Conservation (phyloP, 2,113 vertebrate genomes). For the Mandrillus leucophaeus region DNA sequence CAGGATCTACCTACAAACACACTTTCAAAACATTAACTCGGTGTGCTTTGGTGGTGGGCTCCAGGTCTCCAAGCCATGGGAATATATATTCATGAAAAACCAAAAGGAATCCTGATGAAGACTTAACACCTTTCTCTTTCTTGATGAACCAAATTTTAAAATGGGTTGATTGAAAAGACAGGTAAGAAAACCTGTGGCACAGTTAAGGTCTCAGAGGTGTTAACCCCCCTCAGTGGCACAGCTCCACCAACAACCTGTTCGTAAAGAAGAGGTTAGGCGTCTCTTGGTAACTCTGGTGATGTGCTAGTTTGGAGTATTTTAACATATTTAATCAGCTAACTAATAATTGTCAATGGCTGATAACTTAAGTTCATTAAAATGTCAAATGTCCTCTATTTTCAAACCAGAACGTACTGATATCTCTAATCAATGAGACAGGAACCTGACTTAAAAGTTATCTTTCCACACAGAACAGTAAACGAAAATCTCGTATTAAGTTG, state of each 20-base stretch:
- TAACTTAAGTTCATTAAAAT: conserved; percentile 57
- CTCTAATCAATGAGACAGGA: conserved; percentile 45
- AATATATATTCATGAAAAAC: neutral
- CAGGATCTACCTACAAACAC: neutral
- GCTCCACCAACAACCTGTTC: neutral
- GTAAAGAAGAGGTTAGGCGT: neutral
- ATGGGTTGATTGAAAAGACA: conserved; percentile 20
- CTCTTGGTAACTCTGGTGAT: conserved; percentile 40
- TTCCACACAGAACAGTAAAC: conserved; percentile 63
- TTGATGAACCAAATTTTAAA: conserved; percentile 1
- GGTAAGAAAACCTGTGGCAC: neutral
- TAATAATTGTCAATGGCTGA: conserved; percentile 45
- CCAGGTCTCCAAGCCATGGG: neutral
- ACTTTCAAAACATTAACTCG: neutral
- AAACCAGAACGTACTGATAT: conserved; percentile 60
- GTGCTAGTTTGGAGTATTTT: conserved; percentile 42
- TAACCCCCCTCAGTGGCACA: neutral
- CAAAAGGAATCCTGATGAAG: neutral
- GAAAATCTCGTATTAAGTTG: conserved; percentile 48
- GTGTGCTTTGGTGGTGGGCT: neutral
- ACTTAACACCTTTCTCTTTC: neutral
- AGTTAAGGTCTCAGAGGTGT: neutral
- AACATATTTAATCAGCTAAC: conserved; percentile 57
- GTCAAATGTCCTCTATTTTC: conserved; percentile 35
- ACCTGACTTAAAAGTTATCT: conserved; percentile 66